These are phyloP conservation scores for Mesopsocus fuscifrons DNA, from an alignment of 2,888 invertebrate species.

Conservation along the genomic window DNA sequence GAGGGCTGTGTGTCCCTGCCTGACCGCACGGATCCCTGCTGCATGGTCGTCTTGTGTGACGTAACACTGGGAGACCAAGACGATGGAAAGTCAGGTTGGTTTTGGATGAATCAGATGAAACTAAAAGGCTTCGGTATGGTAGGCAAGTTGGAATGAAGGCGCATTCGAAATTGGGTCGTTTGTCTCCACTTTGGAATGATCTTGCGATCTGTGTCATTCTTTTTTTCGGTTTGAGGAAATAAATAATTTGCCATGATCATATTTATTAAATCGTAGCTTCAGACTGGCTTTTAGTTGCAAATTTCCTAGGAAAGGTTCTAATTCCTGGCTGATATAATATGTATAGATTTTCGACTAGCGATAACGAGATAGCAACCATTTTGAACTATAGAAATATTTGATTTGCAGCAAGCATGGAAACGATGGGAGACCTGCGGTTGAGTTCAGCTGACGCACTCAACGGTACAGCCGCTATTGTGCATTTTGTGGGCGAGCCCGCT, in stretches of 20 bases:
- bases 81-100: conserved; percentile 22
- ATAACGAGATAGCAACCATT: no score
- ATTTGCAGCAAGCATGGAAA: no score
- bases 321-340: no score
- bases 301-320: no score
- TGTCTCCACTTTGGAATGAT: background rate
- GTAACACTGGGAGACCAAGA: conserved; percentile 64
- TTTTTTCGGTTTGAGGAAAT: conserved; percentile 10
- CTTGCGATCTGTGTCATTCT: background rate
- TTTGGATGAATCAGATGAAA: no score
- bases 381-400: no score
- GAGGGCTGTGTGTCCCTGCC: conserved; percentile 66
- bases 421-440: conserved; percentile 13
- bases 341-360: no score
- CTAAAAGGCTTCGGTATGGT: conserved; percentile 19
- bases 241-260: no score
- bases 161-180: background rate
- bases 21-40: conserved; percentile 67
- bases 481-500: conserved; percentile 24
- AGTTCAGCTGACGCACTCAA: conserved; percentile 25
- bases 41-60: conserved; percentile 69
- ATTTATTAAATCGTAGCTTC: no score
- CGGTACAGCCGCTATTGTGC: conserved; percentile 24
- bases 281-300: no score
- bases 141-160: no score